phyloP scores from a whole-genome alignment of 2,113 vertebrate species.

The Zosterops lateralis region DNA sequence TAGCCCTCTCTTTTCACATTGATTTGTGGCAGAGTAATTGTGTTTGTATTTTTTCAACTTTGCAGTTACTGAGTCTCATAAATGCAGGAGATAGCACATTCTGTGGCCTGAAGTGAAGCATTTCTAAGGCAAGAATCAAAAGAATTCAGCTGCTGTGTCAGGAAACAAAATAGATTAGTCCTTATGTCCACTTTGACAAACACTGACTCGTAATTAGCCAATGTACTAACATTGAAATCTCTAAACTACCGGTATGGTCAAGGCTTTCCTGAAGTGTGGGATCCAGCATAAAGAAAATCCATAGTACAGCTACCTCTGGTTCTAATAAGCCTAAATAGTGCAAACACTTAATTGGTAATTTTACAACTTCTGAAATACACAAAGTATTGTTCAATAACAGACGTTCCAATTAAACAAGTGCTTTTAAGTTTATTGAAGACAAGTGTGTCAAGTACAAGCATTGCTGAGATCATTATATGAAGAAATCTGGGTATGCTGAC shows the following conservation, averaged over 20 bases:
- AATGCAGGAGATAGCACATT: neutral
- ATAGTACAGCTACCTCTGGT: neutral
- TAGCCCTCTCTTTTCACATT: neutral
- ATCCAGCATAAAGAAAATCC: neutral
- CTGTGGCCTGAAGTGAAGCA: neutral
- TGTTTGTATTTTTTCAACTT: neutral
- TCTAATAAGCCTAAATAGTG: neutral
- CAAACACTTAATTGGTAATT: neutral
- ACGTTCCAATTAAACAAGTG: neutral
- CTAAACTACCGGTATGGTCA: neutral
- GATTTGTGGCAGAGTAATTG: neutral
- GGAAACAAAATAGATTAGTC: neutral
- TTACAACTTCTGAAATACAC: neutral
- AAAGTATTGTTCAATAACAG: neutral
- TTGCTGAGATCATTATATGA: neutral
- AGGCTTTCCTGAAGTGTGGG: neutral
- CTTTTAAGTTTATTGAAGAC: neutral
- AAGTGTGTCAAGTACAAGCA: neutral
- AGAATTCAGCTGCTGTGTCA: neutral
- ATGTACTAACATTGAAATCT: neutral
- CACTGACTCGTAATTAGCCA: neutral
- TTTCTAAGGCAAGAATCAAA: neutral
- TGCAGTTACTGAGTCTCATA: neutral
- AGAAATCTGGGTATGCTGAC: neutral
- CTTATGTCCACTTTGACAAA: neutral